Evolutionary conservation across 2,797 vertebrate genomes (phyloP).

Genomic region (Masticophis lateralis): DNA sequence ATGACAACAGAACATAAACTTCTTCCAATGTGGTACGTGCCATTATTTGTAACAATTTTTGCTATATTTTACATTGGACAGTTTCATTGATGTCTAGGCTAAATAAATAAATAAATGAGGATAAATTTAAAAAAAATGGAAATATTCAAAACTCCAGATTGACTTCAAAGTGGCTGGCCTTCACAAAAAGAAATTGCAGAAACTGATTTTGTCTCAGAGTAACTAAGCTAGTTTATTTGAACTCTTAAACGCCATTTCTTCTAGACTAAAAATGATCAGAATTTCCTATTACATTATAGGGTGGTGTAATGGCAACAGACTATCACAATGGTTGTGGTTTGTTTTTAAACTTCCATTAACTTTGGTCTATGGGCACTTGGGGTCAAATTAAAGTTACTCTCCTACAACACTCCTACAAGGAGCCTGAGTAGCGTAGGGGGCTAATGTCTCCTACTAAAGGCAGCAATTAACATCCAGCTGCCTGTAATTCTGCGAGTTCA

Average conservation of each 20-base stretch:
- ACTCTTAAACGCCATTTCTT: not conserved
- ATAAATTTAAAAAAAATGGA: not conserved
- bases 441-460: too few species aligned
- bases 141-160: not conserved
- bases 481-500: too few species aligned
- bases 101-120: not conserved
- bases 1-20: not conserved
- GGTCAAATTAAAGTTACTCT: not conserved
- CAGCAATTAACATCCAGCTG: too few species aligned
- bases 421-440: too few species aligned
- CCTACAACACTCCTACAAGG: not conserved
- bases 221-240: not conserved
- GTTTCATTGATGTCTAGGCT: not conserved
- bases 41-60: not conserved
- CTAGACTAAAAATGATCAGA: not conserved
- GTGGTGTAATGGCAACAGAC: not conserved
- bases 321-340: not conserved
- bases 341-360: not conserved
- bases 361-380: too few species aligned
- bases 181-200: not conserved
- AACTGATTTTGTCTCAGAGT: not conserved
- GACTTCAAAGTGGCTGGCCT: not conserved
- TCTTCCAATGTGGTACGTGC: not conserved
- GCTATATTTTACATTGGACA: not conserved
- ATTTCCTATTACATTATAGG: not conserved